Evolutionary conservation across 2,888 invertebrate genomes (phyloP), one percentile per base, ranked within the genome.

Genomic region (Tiphia femorata): DNA sequence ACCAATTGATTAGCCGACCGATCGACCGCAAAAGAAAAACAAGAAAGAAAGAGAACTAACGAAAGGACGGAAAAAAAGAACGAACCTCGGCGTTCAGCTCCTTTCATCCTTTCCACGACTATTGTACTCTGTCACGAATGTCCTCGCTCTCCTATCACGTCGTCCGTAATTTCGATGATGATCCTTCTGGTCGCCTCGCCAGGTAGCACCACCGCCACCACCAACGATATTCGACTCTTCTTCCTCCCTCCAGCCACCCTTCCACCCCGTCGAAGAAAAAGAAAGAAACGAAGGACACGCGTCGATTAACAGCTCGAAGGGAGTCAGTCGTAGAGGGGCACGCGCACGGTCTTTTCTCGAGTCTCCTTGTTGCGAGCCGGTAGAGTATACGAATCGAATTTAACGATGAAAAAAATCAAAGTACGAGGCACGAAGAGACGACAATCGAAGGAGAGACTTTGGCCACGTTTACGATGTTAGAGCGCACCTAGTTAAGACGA

Each of bases 271-370:
- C 12, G 19, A 40, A 21, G 21, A 20, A 35, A 37, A 37, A 10
- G n/a, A 37, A 16, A 5, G 16, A 1, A 1, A 30, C n/a, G 4
- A 29, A 1, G 8, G 2, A 33, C 1, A 33, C 4, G 3, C 8
- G 16, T 14, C 17, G 2, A 19, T n/a, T 2, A 5, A 38, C n/a
- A 10, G 19, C 20, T 20, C 19, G n/a, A 38, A n/a, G n/a, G 3
- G n/a, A 44, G 19, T 53, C 48, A 47, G 57, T 62, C 44, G 52
- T 51, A 53, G 67, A 66, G 62, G 50, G 49, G 67, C 66, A 53
- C 62, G n/a, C n/a, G n/a, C n/a, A 53, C 65, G 52, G 58, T 62
- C 66, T 55, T 53, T 51, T 46, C 49, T 38, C 30, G 23, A 29
- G 20, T 25, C 35, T 51, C 51, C 29, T n/a, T 40, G 37, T 27